Evolutionary conservation across 2,797 vertebrate genomes (phyloP).

Genomic region (Cebuella pygmaea): DNA sequence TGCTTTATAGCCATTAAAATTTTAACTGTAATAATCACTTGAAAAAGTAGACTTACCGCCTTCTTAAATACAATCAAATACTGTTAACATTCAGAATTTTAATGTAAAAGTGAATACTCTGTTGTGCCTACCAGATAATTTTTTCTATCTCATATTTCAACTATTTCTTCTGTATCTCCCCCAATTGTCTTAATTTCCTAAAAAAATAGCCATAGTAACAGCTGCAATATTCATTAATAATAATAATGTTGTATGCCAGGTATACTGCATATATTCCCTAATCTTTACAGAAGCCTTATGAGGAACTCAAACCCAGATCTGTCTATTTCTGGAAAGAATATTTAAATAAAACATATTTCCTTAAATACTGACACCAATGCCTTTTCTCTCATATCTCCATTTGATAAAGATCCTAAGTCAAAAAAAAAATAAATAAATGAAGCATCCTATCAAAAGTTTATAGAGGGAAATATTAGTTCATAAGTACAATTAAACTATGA

Average conservation of each 20-base stretch:
- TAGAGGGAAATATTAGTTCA: not conserved
- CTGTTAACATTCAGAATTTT: not conserved
- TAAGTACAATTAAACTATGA: not conserved
- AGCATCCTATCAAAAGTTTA: not conserved
- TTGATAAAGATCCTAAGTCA: not conserved
- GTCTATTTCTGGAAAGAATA: conserved; percentile 1
- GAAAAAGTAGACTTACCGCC: not conserved
- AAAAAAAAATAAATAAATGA: not conserved
- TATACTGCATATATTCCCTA: not conserved
- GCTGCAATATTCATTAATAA: not conserved
- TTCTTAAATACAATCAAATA: not conserved
- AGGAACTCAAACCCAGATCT: conserved; percentile 57
- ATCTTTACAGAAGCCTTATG: not conserved
- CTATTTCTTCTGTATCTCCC: not conserved
- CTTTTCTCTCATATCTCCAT: conserved; percentile 5
- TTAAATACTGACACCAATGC: not conserved
- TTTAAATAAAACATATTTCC: not conserved
- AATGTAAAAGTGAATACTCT: not conserved
- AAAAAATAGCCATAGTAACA: not conserved
- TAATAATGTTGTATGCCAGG: not conserved
- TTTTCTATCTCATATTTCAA: not conserved
- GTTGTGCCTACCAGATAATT: not conserved
- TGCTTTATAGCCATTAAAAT: not conserved
- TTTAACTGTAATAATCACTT: not conserved
- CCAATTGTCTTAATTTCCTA: not conserved